A percentile compares a stretch with the other conserved stretches of the same genome.
phyloP scores from a whole-genome alignment of 1,140 invertebrate genomes.

The Phortica variegata region DNA sequence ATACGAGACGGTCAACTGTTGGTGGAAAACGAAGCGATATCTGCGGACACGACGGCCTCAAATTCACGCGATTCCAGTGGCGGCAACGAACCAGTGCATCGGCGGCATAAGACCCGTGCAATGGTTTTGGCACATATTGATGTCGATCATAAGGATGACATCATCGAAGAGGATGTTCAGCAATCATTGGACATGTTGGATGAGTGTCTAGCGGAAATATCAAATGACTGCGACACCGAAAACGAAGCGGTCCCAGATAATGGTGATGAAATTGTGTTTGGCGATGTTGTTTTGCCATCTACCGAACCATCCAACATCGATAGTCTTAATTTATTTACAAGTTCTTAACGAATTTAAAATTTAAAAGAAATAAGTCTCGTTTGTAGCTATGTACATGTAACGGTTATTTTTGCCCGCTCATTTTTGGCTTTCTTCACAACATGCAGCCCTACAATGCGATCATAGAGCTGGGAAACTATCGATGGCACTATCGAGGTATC shows the following conservation, averaged over 20 bases:
- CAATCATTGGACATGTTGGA: conserved; percentile 4
- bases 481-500: no score
- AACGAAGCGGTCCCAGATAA: neutral
- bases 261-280: conserved; percentile 8
- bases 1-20: conserved; percentile 12
- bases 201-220: neutral
- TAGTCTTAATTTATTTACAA: conserved; percentile 10
- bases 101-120: neutral
- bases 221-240: neutral
- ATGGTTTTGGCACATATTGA: neutral
- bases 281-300: conserved; percentile 7
- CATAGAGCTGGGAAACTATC: no score
- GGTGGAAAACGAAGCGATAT: conserved; percentile 12
- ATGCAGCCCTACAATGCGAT: no score
- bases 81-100: neutral
- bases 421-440: no score
- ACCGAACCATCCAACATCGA: neutral
- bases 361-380: no score
- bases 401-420: no score
- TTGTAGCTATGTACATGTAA: no score
- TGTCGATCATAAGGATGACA: neutral
- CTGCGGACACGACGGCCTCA: conserved; percentile 2
- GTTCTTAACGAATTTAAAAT: no score
- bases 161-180: neutral
- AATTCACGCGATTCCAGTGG: conserved; percentile 1